Evolutionary conservation across 2,113 vertebrate species (phyloP).

Genomic region (Okapia johnstoni): DNA sequence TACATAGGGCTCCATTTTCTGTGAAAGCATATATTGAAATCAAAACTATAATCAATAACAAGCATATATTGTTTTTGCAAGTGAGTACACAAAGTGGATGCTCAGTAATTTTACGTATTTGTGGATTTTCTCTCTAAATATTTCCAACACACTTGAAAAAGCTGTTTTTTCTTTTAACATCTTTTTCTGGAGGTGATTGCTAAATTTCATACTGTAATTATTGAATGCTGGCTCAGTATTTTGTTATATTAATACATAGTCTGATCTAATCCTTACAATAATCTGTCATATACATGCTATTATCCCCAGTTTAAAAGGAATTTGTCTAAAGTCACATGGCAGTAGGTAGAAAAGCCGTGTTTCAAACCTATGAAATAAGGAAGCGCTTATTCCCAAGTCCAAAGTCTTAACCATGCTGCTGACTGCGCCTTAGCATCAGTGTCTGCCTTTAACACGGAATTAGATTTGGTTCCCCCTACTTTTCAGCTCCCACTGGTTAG

Average conservation of each 20-base stretch:
- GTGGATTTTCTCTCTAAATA: neutral
- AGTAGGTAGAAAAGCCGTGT: neutral
- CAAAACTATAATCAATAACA: neutral
- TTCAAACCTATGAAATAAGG: neutral
- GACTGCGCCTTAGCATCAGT: neutral
- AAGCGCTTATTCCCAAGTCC: neutral
- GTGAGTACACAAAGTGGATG: neutral
- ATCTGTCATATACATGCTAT: neutral
- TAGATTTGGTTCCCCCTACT: neutral
- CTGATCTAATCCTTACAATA: neutral
- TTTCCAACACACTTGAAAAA: neutral
- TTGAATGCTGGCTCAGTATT: neutral
- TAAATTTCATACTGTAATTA: conserved; percentile 13
- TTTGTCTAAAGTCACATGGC: neutral
- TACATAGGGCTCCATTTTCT: neutral
- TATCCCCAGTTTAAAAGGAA: neutral
- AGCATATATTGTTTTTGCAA: neutral
- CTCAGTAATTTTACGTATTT: neutral
- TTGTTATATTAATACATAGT: neutral
- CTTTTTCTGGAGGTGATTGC: neutral
- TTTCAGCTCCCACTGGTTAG: neutral
- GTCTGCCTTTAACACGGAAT: neutral
- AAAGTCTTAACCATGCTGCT: neutral
- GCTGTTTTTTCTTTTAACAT: neutral
- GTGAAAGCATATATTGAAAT: neutral